Evolutionary conservation across 1,140 invertebrate genomes (phyloP).

Genomic region (Scaptomyza pallida): DNA sequence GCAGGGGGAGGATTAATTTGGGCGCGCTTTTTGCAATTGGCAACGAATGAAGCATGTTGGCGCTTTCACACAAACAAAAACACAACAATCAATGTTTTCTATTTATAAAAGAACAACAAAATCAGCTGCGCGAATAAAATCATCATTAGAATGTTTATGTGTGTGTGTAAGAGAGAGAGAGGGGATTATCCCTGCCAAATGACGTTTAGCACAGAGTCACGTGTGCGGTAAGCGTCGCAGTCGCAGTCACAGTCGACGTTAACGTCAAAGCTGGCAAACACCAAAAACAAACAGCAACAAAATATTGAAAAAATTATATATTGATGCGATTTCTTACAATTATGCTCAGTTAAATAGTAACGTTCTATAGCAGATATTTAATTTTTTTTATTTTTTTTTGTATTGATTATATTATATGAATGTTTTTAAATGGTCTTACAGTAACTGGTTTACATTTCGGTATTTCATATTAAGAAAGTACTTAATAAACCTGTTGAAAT

Average conservation of each 20-base stretch:
- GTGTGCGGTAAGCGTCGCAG: conserved; percentile 54
- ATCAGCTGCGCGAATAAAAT: conserved; percentile 77
- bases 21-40: conserved; percentile 40
- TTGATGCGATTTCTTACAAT: conserved; percentile 58
- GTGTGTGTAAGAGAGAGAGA: not conserved
- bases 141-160: conserved; percentile 29
- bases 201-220: conserved; percentile 66
- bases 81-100: conserved; percentile 44
- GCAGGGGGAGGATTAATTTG: conserved; percentile 1
- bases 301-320: conserved; percentile 78
- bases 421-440: too few relatives aligned
- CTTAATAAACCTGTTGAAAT: too few relatives aligned
- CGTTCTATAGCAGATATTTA: not conserved
- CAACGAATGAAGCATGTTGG: conserved; percentile 54
- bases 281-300: conserved; percentile 61
- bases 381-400: too few relatives aligned
- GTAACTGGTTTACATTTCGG: too few relatives aligned
- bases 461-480: too few relatives aligned
- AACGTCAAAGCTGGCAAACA: conserved; percentile 27
- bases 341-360: conserved; percentile 6
- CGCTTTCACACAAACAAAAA: conserved; percentile 38
- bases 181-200: conserved; percentile 42
- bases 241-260: conserved; percentile 14
- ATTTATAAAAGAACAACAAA: conserved; percentile 75
- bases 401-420: too few relatives aligned